These are phyloP conservation scores for Crocodylus rhombifer DNA, from an alignment of 2,797 vertebrate species.

Conservation along the genomic window DNA sequence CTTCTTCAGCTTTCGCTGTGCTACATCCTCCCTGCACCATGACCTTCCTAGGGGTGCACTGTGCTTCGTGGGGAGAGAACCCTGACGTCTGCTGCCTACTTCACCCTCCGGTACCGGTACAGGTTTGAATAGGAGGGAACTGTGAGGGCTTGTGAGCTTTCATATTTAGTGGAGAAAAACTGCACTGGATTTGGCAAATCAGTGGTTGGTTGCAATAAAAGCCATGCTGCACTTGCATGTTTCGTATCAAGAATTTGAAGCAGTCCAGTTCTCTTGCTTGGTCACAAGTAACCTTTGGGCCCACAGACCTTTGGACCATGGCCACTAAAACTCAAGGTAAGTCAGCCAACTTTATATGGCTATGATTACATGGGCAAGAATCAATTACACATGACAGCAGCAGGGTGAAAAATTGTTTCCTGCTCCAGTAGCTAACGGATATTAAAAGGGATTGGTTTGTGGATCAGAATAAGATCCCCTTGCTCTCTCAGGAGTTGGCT, in stretches of 20 bases:
- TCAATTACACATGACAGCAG: neutral
- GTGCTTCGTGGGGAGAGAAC: neutral
- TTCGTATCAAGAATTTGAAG: neutral
- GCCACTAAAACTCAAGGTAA: neutral
- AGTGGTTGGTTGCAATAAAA: neutral
- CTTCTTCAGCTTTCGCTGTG: neutral
- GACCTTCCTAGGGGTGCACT: neutral
- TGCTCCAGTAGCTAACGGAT: slow-evolving; percentile 32
- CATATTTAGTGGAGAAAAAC: fast-evolving
- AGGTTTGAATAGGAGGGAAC: fast-evolving
- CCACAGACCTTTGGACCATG: neutral
- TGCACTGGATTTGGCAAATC: neutral
- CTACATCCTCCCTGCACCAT: neutral
- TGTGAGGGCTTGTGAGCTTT: neutral
- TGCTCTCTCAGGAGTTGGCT: neutral
- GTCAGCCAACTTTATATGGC: fast-evolving
- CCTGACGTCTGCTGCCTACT: neutral
- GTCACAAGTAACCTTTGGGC: neutral
- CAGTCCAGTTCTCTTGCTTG: neutral
- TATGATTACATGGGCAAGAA: neutral
- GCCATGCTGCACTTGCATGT: neutral
- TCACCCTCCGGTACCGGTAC: fast-evolving
- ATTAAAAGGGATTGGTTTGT: slow-evolving; percentile 35
- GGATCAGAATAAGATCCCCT: neutral
- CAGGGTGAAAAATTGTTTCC: slow-evolving; percentile 52